These are phyloP conservation scores for Biston betularia DNA, from an alignment of 2,888 invertebrate species.

Conservation along the genomic window DNA sequence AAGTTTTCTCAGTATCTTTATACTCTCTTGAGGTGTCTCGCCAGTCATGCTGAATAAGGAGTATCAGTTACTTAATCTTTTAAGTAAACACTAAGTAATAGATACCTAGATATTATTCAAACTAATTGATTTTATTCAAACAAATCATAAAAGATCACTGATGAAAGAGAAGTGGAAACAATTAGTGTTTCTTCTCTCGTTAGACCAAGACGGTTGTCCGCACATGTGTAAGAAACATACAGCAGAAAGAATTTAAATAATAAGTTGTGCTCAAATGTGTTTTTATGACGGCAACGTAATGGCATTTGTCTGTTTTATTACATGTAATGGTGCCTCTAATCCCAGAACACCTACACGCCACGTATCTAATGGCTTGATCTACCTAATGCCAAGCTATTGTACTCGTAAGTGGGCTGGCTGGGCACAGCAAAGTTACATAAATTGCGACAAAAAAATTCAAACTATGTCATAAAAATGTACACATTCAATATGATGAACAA, in stretches of 20 bases:
- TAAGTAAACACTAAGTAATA: too few relatives aligned
- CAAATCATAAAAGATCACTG: too few relatives aligned
- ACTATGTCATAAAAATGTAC: not conserved
- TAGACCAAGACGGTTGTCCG: not conserved
- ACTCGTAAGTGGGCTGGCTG: not conserved
- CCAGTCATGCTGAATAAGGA: too few relatives aligned
- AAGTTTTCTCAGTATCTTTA: too few relatives aligned
- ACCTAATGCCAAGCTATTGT: not conserved
- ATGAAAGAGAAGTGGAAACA: too few relatives aligned
- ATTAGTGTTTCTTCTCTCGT: too few relatives aligned
- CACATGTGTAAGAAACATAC: not conserved
- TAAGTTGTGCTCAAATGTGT: conserved; percentile 1
- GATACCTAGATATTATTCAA: too few relatives aligned
- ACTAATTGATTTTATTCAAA: too few relatives aligned
- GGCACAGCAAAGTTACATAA: not conserved
- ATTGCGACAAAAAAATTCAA: not conserved
- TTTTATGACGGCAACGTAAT: conserved; percentile 18
- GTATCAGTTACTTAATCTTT: too few relatives aligned
- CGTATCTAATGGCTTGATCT: not conserved
- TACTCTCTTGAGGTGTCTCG: too few relatives aligned
- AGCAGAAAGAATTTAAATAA: not conserved
- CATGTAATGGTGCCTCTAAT: conserved; percentile 7
- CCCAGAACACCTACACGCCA: conserved; percentile 16
- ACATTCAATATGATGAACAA: not conserved
- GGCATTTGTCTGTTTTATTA: conserved; percentile 20